Evolutionary conservation across 2,888 invertebrate genomes (phyloP).

Genomic region (Trissolcus japonicus): DNA sequence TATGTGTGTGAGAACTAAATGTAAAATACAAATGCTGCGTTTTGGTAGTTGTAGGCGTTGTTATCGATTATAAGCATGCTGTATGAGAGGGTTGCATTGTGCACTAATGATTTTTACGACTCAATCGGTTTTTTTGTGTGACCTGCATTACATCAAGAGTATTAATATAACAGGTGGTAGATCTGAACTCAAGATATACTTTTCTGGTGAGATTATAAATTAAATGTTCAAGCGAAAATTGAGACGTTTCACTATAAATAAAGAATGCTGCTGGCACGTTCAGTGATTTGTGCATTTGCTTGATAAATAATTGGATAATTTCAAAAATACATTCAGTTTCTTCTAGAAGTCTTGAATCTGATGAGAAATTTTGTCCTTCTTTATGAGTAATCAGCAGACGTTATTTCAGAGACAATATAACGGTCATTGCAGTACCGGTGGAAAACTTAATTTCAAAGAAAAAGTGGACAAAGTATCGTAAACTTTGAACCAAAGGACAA

Average conservation of each 20-base stretch:
- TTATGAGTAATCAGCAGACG: too few species aligned
- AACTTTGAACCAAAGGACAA: constrained; percentile 22
- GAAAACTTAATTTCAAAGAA: constrained; percentile 28
- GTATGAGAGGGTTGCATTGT: constrained; percentile 9
- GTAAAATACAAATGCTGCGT: not conserved
- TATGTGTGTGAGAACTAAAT: not conserved
- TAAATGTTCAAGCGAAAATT: too few species aligned
- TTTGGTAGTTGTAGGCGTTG: not conserved
- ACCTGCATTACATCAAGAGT: constrained; percentile 13
- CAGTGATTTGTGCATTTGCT: too few species aligned
- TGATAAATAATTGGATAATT: too few species aligned
- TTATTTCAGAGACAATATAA: constrained; percentile 9
- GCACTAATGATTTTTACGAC: constrained; percentile 1
- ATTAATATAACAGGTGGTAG: constrained; percentile 10
- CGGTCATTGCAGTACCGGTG: constrained; percentile 13
- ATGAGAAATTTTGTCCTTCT: too few species aligned
- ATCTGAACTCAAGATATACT: too few species aligned
- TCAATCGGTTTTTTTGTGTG: constrained; percentile 15
- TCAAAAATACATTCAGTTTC: too few species aligned
- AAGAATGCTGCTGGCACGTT: too few species aligned
- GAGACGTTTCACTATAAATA: too few species aligned
- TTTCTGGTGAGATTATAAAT: too few species aligned
- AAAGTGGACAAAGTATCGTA: constrained; percentile 15
- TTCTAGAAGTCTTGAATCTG: too few species aligned
- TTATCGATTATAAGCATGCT: not conserved